These are phyloP conservation scores for Hydrolagus colliei DNA, from an alignment of 2,797 vertebrate species.

Conservation along the genomic window DNA sequence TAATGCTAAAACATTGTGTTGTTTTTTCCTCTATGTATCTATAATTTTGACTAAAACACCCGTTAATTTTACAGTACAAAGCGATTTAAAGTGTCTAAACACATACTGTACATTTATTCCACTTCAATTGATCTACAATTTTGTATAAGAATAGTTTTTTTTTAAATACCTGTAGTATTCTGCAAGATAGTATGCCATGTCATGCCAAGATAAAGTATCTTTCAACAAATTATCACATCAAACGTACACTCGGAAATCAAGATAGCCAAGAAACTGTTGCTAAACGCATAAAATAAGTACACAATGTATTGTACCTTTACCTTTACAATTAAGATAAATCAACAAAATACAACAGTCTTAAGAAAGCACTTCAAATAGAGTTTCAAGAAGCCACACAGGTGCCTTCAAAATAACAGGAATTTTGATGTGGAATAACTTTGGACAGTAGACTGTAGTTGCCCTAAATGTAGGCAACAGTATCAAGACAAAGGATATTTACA, in stretches of 20 bases:
- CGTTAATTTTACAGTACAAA: conserved; percentile 62
- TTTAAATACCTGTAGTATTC: conserved; percentile 39
- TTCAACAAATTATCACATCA: conserved; percentile 34
- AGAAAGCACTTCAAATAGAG: conserved; percentile 5
- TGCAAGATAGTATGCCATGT: conserved; percentile 41
- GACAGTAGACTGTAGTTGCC: neutral
- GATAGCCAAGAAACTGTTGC: neutral
- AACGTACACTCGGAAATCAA: conserved; percentile 34
- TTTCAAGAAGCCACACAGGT: conserved; percentile 9
- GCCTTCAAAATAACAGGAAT: conserved; percentile 12
- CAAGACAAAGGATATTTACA: conserved; percentile 8
- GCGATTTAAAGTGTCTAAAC: conserved; percentile 49
- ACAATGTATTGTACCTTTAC: conserved; percentile 27
- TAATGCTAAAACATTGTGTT: conserved; percentile 47
- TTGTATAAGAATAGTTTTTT: conserved; percentile 67
- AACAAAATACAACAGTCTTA: neutral
- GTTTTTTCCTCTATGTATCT: conserved; percentile 60
- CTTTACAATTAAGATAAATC: neutral
- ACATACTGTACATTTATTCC: conserved; percentile 57
- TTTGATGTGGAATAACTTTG: conserved; percentile 15
- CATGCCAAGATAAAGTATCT: conserved; percentile 44
- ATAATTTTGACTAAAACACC: conserved; percentile 50
- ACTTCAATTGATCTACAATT: conserved; percentile 54
- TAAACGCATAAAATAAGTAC: conserved; percentile 23
- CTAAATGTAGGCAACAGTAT: neutral